Evolutionary conservation across 2,113 vertebrate species (phyloP).

Genomic region (Charina bottae): DNA sequence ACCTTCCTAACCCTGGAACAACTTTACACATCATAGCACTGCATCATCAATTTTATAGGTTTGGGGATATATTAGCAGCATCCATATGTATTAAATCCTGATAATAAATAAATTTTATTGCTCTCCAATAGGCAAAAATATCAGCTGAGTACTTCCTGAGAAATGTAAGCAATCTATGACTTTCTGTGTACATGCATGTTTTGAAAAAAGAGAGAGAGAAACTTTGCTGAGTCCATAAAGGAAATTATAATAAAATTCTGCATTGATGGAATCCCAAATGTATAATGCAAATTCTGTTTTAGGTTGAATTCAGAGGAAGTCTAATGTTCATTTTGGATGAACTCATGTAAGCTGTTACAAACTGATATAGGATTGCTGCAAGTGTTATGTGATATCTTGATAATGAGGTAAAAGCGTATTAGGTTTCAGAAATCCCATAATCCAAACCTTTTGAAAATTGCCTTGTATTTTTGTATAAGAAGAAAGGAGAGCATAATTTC

Average conservation of each 20-base stretch:
- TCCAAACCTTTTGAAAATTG: too few relatives aligned
- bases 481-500: not conserved
- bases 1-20: not conserved
- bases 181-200: too few relatives aligned
- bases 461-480: too few relatives aligned
- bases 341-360: not conserved
- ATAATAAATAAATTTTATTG: not conserved
- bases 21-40: not conserved
- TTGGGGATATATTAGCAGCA: not conserved
- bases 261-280: not conserved
- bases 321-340: not conserved
- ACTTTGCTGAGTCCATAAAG: not conserved
- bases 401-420: too few relatives aligned
- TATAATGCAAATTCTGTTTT: not conserved
- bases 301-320: not conserved
- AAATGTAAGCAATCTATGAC: not conserved
- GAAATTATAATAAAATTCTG: not conserved
- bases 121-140: not conserved
- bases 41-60: not conserved
- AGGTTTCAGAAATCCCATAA: too few relatives aligned
- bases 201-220: not conserved
- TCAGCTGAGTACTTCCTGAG: not conserved
- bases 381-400: not conserved
- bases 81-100: not conserved
- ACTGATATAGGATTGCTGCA: not conserved